These are phyloP conservation scores for Oceanodroma tethys DNA, from an alignment of 2,113 vertebrate genomes.

Conservation along the genomic window DNA sequence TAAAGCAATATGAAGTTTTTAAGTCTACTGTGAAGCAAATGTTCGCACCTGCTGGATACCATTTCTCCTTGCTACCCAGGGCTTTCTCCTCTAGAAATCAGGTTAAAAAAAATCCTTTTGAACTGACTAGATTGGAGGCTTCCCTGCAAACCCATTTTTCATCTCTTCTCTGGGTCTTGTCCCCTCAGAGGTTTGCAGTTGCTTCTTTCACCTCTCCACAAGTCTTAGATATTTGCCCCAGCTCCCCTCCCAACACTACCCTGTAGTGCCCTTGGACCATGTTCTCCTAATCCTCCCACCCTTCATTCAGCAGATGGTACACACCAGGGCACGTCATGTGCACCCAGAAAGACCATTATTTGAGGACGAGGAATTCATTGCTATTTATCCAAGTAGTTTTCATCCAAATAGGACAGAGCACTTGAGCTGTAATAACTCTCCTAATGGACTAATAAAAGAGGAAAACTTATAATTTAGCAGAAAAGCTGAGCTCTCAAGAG, in stretches of 20 bases:
- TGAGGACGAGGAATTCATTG: not conserved
- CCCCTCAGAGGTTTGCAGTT: not conserved
- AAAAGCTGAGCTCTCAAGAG: constrained; percentile 31
- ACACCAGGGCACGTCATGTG: not conserved
- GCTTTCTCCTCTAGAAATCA: not conserved
- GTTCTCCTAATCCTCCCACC: not conserved
- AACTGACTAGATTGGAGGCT: not conserved
- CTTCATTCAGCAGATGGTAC: not conserved
- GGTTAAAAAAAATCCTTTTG: not conserved
- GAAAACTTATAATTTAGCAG: not conserved
- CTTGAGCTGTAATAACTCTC: constrained; percentile 1
- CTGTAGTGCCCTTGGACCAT: not conserved
- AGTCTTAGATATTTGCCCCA: not conserved
- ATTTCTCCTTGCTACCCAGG: not conserved
- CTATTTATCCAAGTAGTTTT: constrained; percentile 28
- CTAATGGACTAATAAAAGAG: not conserved
- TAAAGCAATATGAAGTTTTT: not conserved
- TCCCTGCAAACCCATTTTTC: not conserved
- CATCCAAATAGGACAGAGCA: constrained; percentile 1
- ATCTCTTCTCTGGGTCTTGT: not conserved
- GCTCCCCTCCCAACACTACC: not conserved
- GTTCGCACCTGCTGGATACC: not conserved
- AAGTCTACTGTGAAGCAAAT: not conserved
- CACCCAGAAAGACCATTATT: not conserved
- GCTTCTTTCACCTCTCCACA: not conserved